These are phyloP conservation scores for Gortyna flavago DNA, from an alignment of 2,888 invertebrate genomes.

Conservation along the genomic window DNA sequence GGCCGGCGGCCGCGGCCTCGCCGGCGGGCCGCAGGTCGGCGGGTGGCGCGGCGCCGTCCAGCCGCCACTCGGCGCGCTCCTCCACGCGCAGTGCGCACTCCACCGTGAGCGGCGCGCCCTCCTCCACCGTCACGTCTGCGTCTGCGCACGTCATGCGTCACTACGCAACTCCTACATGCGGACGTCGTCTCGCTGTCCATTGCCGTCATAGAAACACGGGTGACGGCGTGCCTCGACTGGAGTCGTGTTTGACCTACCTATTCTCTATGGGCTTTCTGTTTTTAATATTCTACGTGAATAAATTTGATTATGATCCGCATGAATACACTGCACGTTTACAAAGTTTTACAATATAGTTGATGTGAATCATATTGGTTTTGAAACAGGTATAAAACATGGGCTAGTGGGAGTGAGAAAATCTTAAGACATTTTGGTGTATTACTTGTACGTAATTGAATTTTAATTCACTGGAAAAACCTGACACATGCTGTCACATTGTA, in stretches of 20 bases:
- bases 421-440: neutral
- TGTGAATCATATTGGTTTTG: neutral
- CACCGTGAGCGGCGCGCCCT: conserved; percentile 81
- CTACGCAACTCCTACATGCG: conserved; percentile 17
- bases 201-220: neutral
- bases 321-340: neutral
- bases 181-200: neutral
- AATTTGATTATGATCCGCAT: neutral
- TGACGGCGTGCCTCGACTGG: neutral
- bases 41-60: conserved; percentile 76
- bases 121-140: conserved; percentile 74
- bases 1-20: conserved; percentile 70
- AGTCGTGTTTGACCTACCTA: neutral
- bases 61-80: conserved; percentile 76
- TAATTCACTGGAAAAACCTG: neutral
- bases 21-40: conserved; percentile 75
- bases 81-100: conserved; percentile 82
- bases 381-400: neutral
- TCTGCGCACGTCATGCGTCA: conserved; percentile 69
- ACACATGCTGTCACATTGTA: neutral
- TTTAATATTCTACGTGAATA: neutral
- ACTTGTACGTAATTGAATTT: neutral
- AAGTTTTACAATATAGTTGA: neutral
- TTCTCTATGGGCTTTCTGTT: too few relatives aligned
- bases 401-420: neutral